Conservation (phyloP, 2,888 invertebrate species). For the Mesodorylaimus sp. region DNA sequence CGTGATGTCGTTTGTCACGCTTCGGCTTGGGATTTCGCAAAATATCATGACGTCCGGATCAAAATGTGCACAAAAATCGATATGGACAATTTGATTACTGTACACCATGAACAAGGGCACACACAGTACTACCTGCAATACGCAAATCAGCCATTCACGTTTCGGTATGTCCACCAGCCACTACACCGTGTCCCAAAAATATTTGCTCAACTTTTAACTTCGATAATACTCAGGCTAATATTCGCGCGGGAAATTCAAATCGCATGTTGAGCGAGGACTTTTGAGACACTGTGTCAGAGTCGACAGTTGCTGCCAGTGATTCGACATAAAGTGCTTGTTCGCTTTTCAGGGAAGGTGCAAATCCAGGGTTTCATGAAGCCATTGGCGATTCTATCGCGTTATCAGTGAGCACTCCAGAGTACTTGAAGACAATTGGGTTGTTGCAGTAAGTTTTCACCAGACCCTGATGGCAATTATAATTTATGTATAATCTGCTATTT, state of each 20-base stretch:
- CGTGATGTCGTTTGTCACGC: conserved; percentile 24
- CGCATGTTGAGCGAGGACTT: too few species aligned
- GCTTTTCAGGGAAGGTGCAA: too few species aligned
- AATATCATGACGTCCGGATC: background rate
- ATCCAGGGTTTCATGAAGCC: conserved; percentile 12
- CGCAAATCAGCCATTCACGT: conserved; percentile 44
- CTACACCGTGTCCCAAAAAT: background rate
- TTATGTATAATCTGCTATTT: background rate
- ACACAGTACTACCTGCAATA: conserved; percentile 56
- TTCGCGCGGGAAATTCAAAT: too few species aligned
- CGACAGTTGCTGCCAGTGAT: too few species aligned
- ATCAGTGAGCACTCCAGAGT: conserved; percentile 45
- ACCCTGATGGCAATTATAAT: background rate
- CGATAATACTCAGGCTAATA: too few species aligned
- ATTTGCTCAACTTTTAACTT: background rate
- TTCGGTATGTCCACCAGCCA: conserved; percentile 11
- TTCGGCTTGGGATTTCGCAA: conserved; percentile 29
- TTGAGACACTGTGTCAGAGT: too few species aligned
- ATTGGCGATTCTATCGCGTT: conserved; percentile 51
- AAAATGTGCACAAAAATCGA: conserved; percentile 30
- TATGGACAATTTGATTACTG: conserved; percentile 65
- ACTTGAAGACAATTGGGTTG: conserved; percentile 44
- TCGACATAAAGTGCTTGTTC: too few species aligned
- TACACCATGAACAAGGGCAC: conserved; percentile 69
- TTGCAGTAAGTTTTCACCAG: background rate